Evolutionary conservation across 2,797 vertebrate genomes (phyloP), one percentile per base, ranked within the genome.

Genomic region (Phaenicophaeus curvirostris): DNA sequence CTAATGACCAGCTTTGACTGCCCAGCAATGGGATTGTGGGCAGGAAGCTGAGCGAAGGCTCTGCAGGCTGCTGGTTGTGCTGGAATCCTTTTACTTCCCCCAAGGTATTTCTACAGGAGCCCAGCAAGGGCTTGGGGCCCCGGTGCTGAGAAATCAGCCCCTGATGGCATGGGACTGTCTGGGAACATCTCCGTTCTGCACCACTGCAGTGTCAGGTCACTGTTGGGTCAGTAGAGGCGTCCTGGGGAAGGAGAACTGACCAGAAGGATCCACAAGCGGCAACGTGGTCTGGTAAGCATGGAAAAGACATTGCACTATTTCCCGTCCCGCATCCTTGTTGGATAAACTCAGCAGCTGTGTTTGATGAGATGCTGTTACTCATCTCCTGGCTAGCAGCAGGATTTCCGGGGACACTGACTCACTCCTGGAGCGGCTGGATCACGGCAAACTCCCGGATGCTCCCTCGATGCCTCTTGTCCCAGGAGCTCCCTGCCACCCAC

Each of bases 281-380:
- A 57, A 20, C 0, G 0, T 35, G 61, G 20, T 55, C 44, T 3
- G 1, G 31, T 4, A 23, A n/a, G n/a, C 13, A 23, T 1, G 51
- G 51, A 66, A 16, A 54, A 71, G 27, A 23, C 15, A 0, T 1
- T 12, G 8, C 13, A 2, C 6, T 1, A 0, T 21, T 82, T 63
- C 57, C 87, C 3, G 1, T 37, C 61, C 71, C 6, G 28, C 9
- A 8, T 23, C 65, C 28, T 48, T 54, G 39, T 59, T 5, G 53
- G 42, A 9, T 25, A 63, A 77, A 51, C n/a, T 25, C 53, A 3
- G 14, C 27, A 17, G 57, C 37, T n/a, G 53, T 3, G 17, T 21
- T 13, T 41, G 48, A 21, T 25, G 14, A 63, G 42, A 21, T 1
- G 5, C 21, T 28, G 13, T 48, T 44, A 3, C 65, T 87, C 75